Conservation (phyloP, 2,797 vertebrate species). For the Alectoris magna region DNA sequence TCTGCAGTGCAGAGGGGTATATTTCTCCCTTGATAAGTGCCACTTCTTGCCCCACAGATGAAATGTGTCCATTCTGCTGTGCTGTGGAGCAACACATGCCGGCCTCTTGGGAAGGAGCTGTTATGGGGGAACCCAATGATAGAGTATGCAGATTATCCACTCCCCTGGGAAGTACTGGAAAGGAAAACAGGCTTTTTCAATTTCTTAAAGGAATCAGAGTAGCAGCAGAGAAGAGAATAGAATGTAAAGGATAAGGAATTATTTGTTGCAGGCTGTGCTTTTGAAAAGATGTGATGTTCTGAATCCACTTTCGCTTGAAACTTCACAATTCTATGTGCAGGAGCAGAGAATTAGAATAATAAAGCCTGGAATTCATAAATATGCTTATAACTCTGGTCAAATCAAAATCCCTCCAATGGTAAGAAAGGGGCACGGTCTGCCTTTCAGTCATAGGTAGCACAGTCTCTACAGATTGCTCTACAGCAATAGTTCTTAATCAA, state of each 20-base stretch:
- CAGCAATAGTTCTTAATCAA: conserved; percentile 45
- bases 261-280: conserved; percentile 6
- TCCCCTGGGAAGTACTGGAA: background rate
- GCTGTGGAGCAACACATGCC: background rate
- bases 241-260: background rate
- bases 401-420: background rate
- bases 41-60: background rate
- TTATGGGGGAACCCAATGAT: background rate
- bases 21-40: background rate
- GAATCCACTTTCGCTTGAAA: background rate
- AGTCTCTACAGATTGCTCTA: conserved; percentile 6
- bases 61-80: background rate
- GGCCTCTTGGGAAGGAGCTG: background rate
- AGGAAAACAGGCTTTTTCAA: background rate
- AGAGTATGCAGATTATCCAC: background rate
- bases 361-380: conserved; percentile 12
- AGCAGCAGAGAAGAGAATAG: background rate
- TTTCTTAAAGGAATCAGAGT: background rate
- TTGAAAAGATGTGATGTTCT: background rate
- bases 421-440: background rate
- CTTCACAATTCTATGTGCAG: background rate
- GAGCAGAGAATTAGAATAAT: conserved; percentile 8
- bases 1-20: background rate
- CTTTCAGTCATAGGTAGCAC: conserved; percentile 17
- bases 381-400: background rate